A percentile compares a stretch with the other conserved stretches of the same genome.
Evolutionary conservation across 2,888 invertebrate genomes (phyloP).

Genomic region (Erebia epiphron): DNA sequence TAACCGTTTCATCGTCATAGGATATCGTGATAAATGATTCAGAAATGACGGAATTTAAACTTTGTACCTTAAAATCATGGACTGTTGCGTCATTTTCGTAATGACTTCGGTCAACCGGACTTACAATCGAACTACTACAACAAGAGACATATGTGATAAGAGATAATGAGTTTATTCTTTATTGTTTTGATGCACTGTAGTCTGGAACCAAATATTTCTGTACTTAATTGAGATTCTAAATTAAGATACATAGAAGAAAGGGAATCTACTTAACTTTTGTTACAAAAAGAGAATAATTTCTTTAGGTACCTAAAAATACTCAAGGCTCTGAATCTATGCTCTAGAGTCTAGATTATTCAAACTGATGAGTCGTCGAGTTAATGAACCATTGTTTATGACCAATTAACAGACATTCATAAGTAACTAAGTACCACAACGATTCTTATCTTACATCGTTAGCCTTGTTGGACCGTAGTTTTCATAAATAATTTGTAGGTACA

Average conservation of each 20-base stretch:
- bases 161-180: too few relatives aligned
- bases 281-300: too few relatives aligned
- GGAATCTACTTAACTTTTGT: too few relatives aligned
- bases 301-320: too few relatives aligned
- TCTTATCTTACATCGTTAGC: conserved; percentile 32
- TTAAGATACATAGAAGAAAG: too few relatives aligned
- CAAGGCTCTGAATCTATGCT: not conserved
- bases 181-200: too few relatives aligned
- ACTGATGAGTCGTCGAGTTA: conserved; percentile 27
- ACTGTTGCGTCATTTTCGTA: not conserved
- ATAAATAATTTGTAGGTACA: not conserved
- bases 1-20: not conserved
- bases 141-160: too few relatives aligned
- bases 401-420: conserved; percentile 24
- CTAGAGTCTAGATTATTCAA: conserved; percentile 12
- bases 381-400: conserved; percentile 28
- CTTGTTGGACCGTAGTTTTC: conserved; percentile 18
- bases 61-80: not conserved
- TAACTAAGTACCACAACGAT: conserved; percentile 18
- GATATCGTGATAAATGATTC: not conserved
- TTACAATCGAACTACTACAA: too few relatives aligned
- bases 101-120: too few relatives aligned
- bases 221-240: too few relatives aligned
- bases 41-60: conserved; percentile 9
- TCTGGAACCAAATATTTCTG: too few relatives aligned